Percentiles rank a stretch among this genome's conserved stretches.
Evolutionary conservation across 2,888 invertebrate species (phyloP).

Genomic region (Steromphala cineraria): DNA sequence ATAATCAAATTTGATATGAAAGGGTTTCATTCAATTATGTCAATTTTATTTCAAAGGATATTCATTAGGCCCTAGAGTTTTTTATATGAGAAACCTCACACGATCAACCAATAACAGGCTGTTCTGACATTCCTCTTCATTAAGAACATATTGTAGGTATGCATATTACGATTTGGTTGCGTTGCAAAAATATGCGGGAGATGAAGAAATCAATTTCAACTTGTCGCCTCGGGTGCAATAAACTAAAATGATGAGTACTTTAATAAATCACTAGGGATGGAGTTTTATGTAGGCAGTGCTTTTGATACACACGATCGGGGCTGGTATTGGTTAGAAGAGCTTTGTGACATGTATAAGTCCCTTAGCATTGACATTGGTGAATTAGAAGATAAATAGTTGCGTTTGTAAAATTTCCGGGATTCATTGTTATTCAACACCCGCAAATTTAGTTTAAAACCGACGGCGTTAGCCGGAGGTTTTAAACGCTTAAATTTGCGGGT

Average conservation of each 20-base stretch:
- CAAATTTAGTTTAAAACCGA: too few species aligned
- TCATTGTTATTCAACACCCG: too few species aligned
- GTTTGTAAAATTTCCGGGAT: too few species aligned
- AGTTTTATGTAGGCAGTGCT: background rate
- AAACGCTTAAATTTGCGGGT: too few species aligned
- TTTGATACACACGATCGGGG: background rate
- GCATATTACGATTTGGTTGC: background rate
- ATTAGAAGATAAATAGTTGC: too few species aligned
- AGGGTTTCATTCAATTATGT: too few species aligned
- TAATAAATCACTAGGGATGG: background rate
- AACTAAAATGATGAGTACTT: background rate
- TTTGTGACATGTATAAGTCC: background rate
- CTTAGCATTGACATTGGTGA: background rate
- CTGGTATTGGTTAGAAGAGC: background rate
- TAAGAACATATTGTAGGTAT: background rate
- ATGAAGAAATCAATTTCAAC: slow-evolving; percentile 17
- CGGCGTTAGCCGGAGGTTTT: too few species aligned
- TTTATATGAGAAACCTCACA: too few species aligned
- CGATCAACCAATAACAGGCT: too few species aligned
- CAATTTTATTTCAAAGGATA: too few species aligned
- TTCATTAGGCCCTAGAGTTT: too few species aligned
- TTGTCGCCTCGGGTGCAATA: background rate
- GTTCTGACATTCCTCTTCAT: background rate
- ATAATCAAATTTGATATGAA: too few species aligned
- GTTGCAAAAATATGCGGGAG: background rate